Conservation (phyloP, 2,888 invertebrate species). For the Brachycybe producta region DNA sequence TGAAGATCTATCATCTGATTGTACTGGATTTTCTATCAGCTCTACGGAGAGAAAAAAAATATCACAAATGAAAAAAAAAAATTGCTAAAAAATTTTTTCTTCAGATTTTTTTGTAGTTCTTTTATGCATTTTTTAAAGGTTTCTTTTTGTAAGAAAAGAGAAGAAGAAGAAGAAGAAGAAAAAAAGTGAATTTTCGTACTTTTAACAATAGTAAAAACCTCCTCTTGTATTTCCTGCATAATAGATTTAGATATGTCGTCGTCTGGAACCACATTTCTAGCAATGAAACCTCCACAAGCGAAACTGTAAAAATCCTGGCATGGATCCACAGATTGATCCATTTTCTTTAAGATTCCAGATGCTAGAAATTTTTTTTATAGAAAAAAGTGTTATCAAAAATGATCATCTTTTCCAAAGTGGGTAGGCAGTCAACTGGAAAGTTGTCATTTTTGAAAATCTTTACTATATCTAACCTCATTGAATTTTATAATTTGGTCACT, state of each 20-base stretch:
- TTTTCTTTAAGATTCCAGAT: conserved; percentile 29
- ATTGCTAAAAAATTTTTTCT: too few species aligned
- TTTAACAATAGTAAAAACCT: conserved; percentile 32
- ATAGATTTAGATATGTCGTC: conserved; percentile 32
- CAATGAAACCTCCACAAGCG: conserved; percentile 33
- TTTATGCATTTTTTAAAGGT: not conserved
- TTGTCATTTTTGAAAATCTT: too few species aligned
- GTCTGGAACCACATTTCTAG: conserved; percentile 32
- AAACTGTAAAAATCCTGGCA: conserved; percentile 34
- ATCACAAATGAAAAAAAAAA: too few species aligned
- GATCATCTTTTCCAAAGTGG: not conserved
- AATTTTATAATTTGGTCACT: too few species aligned
- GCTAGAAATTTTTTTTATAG: conserved; percentile 22
- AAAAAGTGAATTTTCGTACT: conserved; percentile 25
- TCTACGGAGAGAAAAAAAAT: conserved; percentile 23
- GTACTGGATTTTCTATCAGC: conserved; percentile 27
- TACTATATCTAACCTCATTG: too few species aligned
- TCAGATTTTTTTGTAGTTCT: not conserved
- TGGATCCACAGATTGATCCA: conserved; percentile 28
- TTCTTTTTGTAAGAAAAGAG: not conserved
- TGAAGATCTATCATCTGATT: conserved; percentile 26
- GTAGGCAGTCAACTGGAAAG: too few species aligned
- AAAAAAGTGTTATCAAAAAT: not conserved
- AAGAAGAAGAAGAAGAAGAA: not conserved
- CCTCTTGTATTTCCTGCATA: conserved; percentile 35